Base-by-base conservation (phyloP, 2,113 vertebrate genomes). In the Pseudopodoces humilis region DNA sequence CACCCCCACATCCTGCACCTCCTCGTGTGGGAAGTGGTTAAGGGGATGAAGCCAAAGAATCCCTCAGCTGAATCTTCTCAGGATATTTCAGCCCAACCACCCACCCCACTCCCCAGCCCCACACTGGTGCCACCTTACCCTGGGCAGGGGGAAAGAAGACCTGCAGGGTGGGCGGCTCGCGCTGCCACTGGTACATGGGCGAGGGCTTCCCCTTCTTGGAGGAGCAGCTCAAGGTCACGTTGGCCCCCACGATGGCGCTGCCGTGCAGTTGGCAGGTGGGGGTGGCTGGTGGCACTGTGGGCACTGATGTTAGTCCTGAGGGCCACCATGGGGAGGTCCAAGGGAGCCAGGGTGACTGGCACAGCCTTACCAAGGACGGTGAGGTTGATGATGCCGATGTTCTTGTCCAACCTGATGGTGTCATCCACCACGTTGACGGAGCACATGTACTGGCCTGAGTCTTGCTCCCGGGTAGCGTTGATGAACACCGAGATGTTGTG, bases 401-500 rank as follows among this genome's bases (percentile, higher is more conserved):
- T 97, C 85, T 93, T 94, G 97, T 96, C 90, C 33, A 90, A 5
- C 74, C 76, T 67, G 98, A 90, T 56, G 95, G 30, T 23, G 18
- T 90, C 86, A 4, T 97, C 97, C 5, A 90, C 92, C 94, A 98
- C 95, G 25, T 99, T 98, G 87, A 99, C 98, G 0, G 96, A 97
- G 94, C 98, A 99, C 62, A 96, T 84, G 95, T 99, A 99, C 77
- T 92, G 97, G 7, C 99, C 99, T 0, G 99, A 98, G 96, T 99
- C 99, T 0, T 90, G 89, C 94, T 99, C 99, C 86, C 85, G 98
- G 1, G 99, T 98, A 95, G 97, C 90, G 56, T 98, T 98, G 97
- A 99, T 98, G 89, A 96, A 87, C 91, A 99, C 96, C 1, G 99
- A 99, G 95, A 99, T 95, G 60, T 99, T 99, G 89, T 86, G 95